phyloP scores from a whole-genome alignment of 2,888 invertebrate genomes.

The Athalia circularis region DNA sequence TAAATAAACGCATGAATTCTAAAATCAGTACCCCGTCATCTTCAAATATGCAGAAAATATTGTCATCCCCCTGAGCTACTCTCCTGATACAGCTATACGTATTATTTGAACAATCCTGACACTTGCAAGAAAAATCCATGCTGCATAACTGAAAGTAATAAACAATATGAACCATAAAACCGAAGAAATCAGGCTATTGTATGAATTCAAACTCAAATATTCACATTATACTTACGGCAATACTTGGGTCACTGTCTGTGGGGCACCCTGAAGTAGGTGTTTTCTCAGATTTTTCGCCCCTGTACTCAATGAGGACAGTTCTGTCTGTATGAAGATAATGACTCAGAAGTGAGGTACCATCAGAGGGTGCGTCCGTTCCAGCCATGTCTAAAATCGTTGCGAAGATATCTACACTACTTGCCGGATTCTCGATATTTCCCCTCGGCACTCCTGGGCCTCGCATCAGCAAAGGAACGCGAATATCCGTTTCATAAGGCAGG shows the following conservation, averaged over 20 bases:
- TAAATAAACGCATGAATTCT: background rate
- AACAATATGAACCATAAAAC: background rate
- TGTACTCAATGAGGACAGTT: constrained; percentile 86
- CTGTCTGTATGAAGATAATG: constrained; percentile 71
- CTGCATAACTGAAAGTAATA: constrained; percentile 79
- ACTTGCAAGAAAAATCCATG: constrained; percentile 84
- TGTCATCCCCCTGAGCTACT: constrained; percentile 76
- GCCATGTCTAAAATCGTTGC: constrained; percentile 88
- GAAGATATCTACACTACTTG: constrained; percentile 88
- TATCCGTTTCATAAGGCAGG: constrained; percentile 93
- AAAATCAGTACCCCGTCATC: constrained; percentile 75
- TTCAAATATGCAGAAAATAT: constrained; percentile 81
- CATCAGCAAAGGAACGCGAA: constrained; percentile 88
- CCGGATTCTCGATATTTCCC: constrained; percentile 76
- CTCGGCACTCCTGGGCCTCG: constrained; percentile 83
- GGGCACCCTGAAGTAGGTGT: constrained; percentile 81
- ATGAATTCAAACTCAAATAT: background rate
- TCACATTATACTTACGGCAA: constrained; percentile 77
- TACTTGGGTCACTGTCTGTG: constrained; percentile 77
- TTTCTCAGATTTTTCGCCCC: constrained; percentile 82
- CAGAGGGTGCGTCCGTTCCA: constrained; percentile 75
- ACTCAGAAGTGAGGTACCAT: constrained; percentile 63
- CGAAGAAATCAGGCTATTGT: background rate
- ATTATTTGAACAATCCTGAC: constrained; percentile 90
- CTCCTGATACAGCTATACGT: constrained; percentile 87